A percentile compares a stretch with the other conserved stretches of the same genome.
phyloP scores from a whole-genome alignment of 1,140 invertebrate species.

The Philaenus spumarius region DNA sequence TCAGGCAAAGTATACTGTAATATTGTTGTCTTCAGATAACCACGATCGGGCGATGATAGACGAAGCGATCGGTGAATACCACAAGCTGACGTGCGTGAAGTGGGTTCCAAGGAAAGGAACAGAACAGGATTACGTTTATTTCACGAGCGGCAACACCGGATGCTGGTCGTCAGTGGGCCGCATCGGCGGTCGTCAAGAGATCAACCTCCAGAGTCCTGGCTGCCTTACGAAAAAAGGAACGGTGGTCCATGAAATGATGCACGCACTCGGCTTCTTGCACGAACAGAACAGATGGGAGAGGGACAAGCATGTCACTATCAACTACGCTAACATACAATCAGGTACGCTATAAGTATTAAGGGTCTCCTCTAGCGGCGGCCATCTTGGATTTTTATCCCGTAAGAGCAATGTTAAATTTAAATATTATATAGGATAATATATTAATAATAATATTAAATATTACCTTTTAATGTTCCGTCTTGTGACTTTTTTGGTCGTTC shows the following conservation, averaged over 20 bases:
- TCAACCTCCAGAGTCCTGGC: conserved; percentile 65
- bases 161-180: conserved; percentile 58
- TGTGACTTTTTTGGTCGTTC: too few relatives aligned
- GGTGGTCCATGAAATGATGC: conserved; percentile 78
- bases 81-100: conserved; percentile 62
- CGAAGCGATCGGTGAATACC: conserved; percentile 57
- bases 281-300: conserved; percentile 77
- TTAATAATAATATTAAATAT: too few relatives aligned
- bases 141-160: conserved; percentile 58
- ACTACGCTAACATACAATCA: conserved; percentile 62
- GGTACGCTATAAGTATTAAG: too few relatives aligned
- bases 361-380: too few relatives aligned
- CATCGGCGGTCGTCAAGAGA: conserved; percentile 45
- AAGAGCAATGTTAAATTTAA: too few relatives aligned
- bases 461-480: too few relatives aligned
- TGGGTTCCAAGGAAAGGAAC: conserved; percentile 51
- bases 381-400: too few relatives aligned
- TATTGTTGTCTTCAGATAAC: conserved; percentile 33
- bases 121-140: conserved; percentile 59
- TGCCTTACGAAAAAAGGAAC: conserved; percentile 67
- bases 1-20: too few relatives aligned
- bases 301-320: conserved; percentile 63
- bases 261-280: conserved; percentile 78
- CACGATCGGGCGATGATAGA: conserved; percentile 47
- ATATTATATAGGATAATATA: too few relatives aligned